phyloP scores from a whole-genome alignment of 1,140 invertebrate species.

The Pentalonia nigronervosa region DNA sequence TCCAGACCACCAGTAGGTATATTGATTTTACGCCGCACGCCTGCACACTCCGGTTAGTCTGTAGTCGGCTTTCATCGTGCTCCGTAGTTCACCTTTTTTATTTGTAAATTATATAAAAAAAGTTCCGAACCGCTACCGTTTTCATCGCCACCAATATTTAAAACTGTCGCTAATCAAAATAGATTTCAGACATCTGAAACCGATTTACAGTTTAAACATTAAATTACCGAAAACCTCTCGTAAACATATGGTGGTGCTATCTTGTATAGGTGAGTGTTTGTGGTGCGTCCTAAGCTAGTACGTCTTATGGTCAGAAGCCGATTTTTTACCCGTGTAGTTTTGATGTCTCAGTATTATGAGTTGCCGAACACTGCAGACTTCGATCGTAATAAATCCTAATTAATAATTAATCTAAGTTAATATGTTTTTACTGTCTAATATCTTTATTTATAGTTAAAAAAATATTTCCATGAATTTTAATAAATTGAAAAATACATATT shows the following conservation, averaged over 20 bases:
- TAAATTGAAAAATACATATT: no score
- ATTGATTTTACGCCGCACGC: conserved; percentile 40
- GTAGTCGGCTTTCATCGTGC: neutral
- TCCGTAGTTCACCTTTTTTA: neutral
- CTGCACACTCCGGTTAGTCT: neutral
- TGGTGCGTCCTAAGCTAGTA: neutral
- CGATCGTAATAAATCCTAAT: neutral
- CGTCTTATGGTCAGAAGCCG: neutral
- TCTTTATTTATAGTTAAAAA: neutral
- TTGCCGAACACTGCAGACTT: neutral
- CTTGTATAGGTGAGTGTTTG: conserved; percentile 40
- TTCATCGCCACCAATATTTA: neutral
- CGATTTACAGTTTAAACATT: conserved; percentile 39
- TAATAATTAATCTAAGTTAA: neutral
- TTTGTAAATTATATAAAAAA: neutral
- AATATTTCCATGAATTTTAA: no score
- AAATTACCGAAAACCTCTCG: conserved; percentile 41
- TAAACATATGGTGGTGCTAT: conserved; percentile 58
- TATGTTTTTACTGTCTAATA: neutral
- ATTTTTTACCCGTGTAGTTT: neutral
- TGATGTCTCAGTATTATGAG: neutral
- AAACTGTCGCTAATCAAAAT: neutral
- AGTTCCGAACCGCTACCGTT: neutral
- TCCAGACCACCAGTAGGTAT: conserved; percentile 31
- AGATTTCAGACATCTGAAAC: conserved; percentile 28